Conservation (phyloP, 2,888 invertebrate genomes). For the Odontomyia ornata region DNA sequence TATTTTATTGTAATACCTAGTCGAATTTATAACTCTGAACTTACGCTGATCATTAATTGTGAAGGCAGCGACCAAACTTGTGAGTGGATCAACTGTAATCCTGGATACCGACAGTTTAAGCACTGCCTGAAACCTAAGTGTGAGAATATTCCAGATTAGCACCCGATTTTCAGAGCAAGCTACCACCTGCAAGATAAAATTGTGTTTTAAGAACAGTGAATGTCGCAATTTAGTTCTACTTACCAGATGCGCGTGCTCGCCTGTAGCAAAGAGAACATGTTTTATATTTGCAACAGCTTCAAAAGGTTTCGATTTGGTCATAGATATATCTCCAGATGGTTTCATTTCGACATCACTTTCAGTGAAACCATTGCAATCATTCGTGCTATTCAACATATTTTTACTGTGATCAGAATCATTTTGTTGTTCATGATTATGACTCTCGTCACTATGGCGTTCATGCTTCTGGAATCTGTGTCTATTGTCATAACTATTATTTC, state of each 20-base stretch:
- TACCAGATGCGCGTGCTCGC: constrained; percentile 59
- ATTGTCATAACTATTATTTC: too few species aligned
- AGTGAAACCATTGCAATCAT: constrained; percentile 12
- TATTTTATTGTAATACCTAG: too few species aligned
- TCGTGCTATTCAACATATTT: background rate
- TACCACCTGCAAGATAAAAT: constrained; percentile 56
- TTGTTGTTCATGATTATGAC: too few species aligned
- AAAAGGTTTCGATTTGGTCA: constrained; percentile 31
- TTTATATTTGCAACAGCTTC: constrained; percentile 56
- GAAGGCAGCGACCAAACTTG: constrained; percentile 72
- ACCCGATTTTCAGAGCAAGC: constrained; percentile 66
- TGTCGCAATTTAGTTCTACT: constrained; percentile 38
- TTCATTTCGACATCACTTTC: constrained; percentile 12
- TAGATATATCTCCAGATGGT: background rate
- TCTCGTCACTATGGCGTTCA: too few species aligned
- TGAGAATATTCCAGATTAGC: constrained; percentile 74
- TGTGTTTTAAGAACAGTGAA: too few species aligned
- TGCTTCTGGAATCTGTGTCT: too few species aligned
- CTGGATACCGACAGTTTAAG: constrained; percentile 60
- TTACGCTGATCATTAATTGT: constrained; percentile 70
- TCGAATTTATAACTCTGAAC: too few species aligned
- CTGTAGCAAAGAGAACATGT: constrained; percentile 60
- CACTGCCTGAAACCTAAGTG: constrained; percentile 70
- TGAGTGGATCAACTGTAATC: constrained; percentile 69
- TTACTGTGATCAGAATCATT: too few species aligned